Evolutionary conservation across 2,113 vertebrate species (phyloP).

Genomic region (Psilopogon haemacephalus): DNA sequence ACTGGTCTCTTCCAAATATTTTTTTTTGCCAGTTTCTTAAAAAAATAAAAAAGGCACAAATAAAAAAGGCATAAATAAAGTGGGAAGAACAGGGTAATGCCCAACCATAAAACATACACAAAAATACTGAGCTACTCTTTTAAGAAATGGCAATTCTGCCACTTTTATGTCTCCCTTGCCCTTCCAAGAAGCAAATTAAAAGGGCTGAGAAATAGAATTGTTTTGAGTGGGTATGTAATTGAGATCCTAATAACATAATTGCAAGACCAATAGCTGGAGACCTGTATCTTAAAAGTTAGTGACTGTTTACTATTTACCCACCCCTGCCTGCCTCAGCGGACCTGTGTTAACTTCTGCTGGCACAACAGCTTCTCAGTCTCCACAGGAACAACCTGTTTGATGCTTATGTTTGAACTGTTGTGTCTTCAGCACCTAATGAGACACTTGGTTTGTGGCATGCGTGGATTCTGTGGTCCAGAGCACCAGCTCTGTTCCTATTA

Average conservation of each 20-base stretch:
- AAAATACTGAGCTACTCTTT: neutral
- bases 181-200: neutral
- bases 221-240: neutral
- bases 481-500: rapidly evolving
- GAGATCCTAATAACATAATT: neutral
- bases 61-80: neutral
- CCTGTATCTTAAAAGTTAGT: neutral
- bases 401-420: neutral
- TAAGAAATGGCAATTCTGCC: neutral
- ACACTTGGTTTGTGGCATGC: neutral
- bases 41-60: too few species aligned
- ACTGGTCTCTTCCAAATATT: neutral
- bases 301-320: neutral
- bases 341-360: neutral
- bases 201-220: neutral
- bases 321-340: too few species aligned
- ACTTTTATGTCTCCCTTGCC: neutral
- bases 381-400: neutral
- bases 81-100: neutral
- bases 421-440: neutral
- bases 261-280: neutral
- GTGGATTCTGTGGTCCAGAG: neutral
- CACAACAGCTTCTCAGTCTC: neutral
- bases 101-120: neutral
- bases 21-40: neutral